Evolutionary conservation across 2,888 invertebrate species (phyloP).

Genomic region (Gymnocheta viridis): DNA sequence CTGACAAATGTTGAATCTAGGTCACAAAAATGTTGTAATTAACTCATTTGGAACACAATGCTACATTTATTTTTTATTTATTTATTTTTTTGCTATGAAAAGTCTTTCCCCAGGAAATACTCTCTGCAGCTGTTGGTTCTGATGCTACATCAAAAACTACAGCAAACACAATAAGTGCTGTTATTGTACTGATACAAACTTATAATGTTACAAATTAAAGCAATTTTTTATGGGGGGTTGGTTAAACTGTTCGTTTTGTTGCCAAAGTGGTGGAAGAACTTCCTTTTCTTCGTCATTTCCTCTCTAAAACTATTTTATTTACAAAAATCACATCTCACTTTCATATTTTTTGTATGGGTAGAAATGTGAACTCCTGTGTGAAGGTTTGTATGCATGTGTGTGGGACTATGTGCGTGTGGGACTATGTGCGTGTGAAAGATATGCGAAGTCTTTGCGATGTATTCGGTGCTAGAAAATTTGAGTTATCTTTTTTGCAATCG

Average conservation of each 20-base stretch:
- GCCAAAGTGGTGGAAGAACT: slow-evolving; percentile 39
- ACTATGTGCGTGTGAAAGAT: neutral
- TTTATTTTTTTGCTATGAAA: neutral
- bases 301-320: slow-evolving; percentile 22
- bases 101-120: slow-evolving; percentile 56
- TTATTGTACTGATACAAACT: slow-evolving; percentile 26
- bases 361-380: too few species aligned
- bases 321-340: slow-evolving; percentile 18
- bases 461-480: slow-evolving; percentile 29
- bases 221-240: neutral
- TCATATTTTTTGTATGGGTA: slow-evolving; percentile 16
- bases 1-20: slow-evolving; percentile 64
- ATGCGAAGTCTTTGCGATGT: neutral
- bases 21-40: slow-evolving; percentile 69
- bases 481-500: slow-evolving; percentile 12
- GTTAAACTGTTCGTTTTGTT: slow-evolving; percentile 26
- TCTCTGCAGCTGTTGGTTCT: slow-evolving; percentile 45
- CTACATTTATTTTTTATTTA: slow-evolving; percentile 48
- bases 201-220: slow-evolving; percentile 46
- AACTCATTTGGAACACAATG: slow-evolving; percentile 63
- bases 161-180: slow-evolving; percentile 19
- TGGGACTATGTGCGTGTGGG: neutral
- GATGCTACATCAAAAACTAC: slow-evolving; percentile 34
- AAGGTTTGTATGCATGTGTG: neutral
- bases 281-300: slow-evolving; percentile 30